These are phyloP conservation scores for Drosophila takahashii DNA, from an alignment of 1,140 invertebrate genomes.

Conservation along the genomic window DNA sequence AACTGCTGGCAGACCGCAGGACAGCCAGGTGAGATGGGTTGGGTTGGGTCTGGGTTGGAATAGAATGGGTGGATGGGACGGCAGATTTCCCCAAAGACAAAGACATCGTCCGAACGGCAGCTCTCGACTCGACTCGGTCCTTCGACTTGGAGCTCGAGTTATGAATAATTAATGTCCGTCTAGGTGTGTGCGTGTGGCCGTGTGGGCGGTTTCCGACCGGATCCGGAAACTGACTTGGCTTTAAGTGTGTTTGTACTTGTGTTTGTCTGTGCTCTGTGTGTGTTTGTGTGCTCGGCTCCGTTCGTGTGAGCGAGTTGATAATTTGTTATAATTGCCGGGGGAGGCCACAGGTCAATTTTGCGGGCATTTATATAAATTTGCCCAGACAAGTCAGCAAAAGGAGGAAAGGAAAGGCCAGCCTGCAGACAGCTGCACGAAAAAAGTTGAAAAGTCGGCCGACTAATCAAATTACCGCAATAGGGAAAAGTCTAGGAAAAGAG, in stretches of 20 bases:
- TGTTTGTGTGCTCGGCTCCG: slow-evolving; percentile 10
- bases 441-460: slow-evolving; percentile 35
- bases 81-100: slow-evolving; percentile 77
- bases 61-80: neutral
- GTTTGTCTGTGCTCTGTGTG: neutral
- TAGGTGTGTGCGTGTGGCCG: slow-evolving; percentile 54
- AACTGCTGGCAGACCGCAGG: slow-evolving; percentile 63
- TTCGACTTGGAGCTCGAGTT: slow-evolving; percentile 65
- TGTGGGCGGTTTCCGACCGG: slow-evolving; percentile 34
- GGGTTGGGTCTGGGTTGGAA: neutral
- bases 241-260: slow-evolving; percentile 17
- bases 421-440: slow-evolving; percentile 20
- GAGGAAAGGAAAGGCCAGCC: slow-evolving; percentile 14
- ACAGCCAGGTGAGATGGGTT: slow-evolving; percentile 15
- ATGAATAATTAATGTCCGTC: slow-evolving; percentile 79
- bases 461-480: slow-evolving; percentile 48
- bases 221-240: slow-evolving; percentile 45
- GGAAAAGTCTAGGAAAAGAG: neutral
- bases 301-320: slow-evolving; percentile 80
- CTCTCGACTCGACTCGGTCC: slow-evolving; percentile 19
- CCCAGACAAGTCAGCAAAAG: slow-evolving; percentile 56
- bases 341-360: slow-evolving; percentile 80
- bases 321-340: slow-evolving; percentile 81
- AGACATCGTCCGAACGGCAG: slow-evolving; percentile 50
- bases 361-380: slow-evolving; percentile 80